Base-by-base conservation (phyloP, 2,113 vertebrate genomes). In the Hypocryptadius cinnamomeus region DNA sequence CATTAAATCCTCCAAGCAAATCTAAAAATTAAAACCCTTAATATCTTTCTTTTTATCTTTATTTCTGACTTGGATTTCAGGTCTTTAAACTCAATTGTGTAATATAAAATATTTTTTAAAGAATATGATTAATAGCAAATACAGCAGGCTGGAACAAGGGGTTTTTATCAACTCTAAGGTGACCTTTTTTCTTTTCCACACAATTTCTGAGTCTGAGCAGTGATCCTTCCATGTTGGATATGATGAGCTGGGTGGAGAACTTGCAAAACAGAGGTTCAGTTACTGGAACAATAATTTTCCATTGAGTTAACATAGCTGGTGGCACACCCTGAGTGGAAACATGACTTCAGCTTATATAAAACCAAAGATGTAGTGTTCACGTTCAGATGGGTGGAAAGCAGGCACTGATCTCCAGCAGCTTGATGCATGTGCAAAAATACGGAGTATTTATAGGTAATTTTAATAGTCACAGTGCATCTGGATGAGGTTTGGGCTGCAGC, bases 231-330 rank as follows among this genome's bases (percentile, higher is more conserved):
- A 6, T 31, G 39, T 48, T 79, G 79, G 61, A 25, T 40, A 13
- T 0, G 37, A 53, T 85, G 89, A 95, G 78, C 73, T 92, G 92
- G 85, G 93, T 90, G 92, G 94, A 94, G 60, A 90, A 54, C 60
- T 92, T 93, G 68, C 71, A 85, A 83, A 92, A 27, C 37, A 50
- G 77, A 31, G 63, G 16, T 94, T 91, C 82, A 90, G 63, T 96
- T 90, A 51, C 85, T 93, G 93, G 92, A 94, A 94, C 85, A 91
- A 89, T 95, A 85, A 94, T 94, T 96, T 96, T 96, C 89, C 64
- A 18, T 96, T 73, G 63, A 93, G 45, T 79, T 90, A 54, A 59
- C 33, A 1, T 56, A 92, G 65, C 85, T 79, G 71, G 48, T 37
- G 84, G 39, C 95, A 96, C 93, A 83, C 92, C 90, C 93, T 22